Base-by-base conservation (phyloP, 2,888 invertebrate genomes). In the Saturnia japonica region DNA sequence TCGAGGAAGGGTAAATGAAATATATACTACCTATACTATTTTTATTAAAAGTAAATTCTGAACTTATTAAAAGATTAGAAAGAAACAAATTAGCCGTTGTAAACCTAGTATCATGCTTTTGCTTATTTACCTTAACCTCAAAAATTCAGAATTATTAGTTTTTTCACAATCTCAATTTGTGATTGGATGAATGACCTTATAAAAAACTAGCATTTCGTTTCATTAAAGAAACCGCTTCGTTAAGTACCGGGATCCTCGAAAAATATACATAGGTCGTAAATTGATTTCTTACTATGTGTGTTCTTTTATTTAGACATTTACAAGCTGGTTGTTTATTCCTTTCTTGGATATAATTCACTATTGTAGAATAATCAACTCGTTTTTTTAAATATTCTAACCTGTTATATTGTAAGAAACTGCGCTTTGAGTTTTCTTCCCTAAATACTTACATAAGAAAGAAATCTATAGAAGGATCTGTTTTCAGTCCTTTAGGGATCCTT, bases 401-500 rank as follows among this genome's bases (percentile, higher is more conserved):
- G n/a, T n/a, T 7, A 22, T n/a, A 1, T 7, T 6, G 16, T 54
- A 54, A 8, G 8, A 54, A 7, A 57, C 14, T 25, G 25, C 22
- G 12, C 22, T 76, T 71, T 73, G 72, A 74, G 79, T 79, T 78
- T 80, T 80, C 77, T 70, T 70, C 70, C 71, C 77, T 71, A 72
- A 54, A 83, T 82, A 84, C 82, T 80, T 84, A 82, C 80, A 81
- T 80, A 82, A 76, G 78, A 81, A 69, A 16, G 71, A 73, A 72
- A 78, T 81, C 83, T 87, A 86, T 85, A 86, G 83, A 81, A 84
- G 83, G 86, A 89, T 89, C 89, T 88, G 88, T 90, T 89, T 87
- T 87, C 90, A 90, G 88, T 90, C 88, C 85, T 84, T 80, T 82
- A 82, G 85, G 88, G 88, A 92, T 93, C 91, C 91, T 87, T 91